These are phyloP conservation scores for Hestina assimilis DNA, from an alignment of 1,140 invertebrate species.

Conservation along the genomic window DNA sequence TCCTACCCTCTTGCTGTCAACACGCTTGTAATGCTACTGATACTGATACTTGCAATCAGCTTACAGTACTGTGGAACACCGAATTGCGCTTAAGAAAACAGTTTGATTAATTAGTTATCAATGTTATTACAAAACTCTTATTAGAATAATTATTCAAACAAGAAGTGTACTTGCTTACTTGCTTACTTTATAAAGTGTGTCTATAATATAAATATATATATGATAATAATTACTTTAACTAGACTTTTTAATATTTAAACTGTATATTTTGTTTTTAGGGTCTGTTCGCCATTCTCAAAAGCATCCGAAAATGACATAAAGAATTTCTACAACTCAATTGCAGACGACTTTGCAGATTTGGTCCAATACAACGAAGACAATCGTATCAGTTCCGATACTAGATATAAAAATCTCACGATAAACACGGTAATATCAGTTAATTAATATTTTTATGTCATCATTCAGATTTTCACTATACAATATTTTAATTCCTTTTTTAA, in stretches of 20 bases:
- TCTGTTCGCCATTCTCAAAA: slow-evolving; percentile 86
- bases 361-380: slow-evolving; percentile 98
- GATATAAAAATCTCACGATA: slow-evolving; percentile 86
- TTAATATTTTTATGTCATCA: no score
- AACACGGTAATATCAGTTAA: slow-evolving; percentile 75
- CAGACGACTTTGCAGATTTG: slow-evolving; percentile 90
- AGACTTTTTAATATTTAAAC: background rate
- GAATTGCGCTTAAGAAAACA: no score
- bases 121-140: no score
- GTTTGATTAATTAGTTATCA: no score
- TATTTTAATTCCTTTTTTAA: background rate
- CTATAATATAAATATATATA: background rate
- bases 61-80: no score
- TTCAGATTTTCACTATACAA: background rate
- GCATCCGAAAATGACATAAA: slow-evolving; percentile 84
- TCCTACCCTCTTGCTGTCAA: no score
- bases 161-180: no score
- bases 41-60: no score
- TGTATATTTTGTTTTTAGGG: slow-evolving; percentile 18
- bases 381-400: slow-evolving; percentile 81
- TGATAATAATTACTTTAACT: background rate
- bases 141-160: no score
- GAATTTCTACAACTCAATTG: slow-evolving; percentile 89
- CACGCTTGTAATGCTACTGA: no score
- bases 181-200: no score